phyloP scores from a whole-genome alignment of 2,797 vertebrate genomes.

The Clamator glandarius region DNA sequence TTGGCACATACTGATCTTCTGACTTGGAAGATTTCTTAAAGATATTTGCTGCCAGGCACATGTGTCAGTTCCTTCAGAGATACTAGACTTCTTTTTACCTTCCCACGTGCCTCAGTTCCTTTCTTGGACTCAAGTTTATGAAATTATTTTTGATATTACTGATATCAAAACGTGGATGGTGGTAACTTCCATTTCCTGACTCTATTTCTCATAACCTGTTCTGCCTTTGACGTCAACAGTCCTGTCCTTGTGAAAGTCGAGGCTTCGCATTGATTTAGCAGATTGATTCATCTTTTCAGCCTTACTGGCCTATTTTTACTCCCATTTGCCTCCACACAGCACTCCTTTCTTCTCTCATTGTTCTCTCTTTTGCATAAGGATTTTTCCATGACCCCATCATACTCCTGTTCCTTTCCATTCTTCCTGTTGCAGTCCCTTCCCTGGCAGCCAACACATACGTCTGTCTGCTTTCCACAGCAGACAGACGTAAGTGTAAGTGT shows the following conservation, averaged over 20 bases:
- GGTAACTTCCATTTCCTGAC: neutral
- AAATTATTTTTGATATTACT: neutral
- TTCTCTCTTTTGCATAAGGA: neutral
- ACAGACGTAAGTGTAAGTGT: too few species aligned
- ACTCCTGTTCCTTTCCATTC: neutral
- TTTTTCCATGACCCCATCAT: neutral
- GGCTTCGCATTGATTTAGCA: neutral
- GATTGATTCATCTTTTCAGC: neutral
- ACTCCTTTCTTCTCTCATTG: neutral
- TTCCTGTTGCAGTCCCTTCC: neutral
- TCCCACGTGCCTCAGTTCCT: neutral
- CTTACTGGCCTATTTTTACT: neutral
- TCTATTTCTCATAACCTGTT: neutral
- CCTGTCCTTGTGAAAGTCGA: neutral
- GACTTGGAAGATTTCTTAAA: neutral
- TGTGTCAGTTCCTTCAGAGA: neutral
- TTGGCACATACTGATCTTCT: neutral
- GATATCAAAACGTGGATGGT: neutral
- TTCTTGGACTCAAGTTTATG: neutral
- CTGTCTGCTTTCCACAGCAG: too few species aligned
- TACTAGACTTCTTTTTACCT: neutral
- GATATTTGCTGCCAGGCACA: neutral
- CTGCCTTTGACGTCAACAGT: neutral
- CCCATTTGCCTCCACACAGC: neutral
- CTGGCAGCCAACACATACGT: neutral